Percentiles rank a stretch among this genome's conserved stretches.
phyloP scores from a whole-genome alignment of 2,797 vertebrate species.

The Choloepus didactylus region DNA sequence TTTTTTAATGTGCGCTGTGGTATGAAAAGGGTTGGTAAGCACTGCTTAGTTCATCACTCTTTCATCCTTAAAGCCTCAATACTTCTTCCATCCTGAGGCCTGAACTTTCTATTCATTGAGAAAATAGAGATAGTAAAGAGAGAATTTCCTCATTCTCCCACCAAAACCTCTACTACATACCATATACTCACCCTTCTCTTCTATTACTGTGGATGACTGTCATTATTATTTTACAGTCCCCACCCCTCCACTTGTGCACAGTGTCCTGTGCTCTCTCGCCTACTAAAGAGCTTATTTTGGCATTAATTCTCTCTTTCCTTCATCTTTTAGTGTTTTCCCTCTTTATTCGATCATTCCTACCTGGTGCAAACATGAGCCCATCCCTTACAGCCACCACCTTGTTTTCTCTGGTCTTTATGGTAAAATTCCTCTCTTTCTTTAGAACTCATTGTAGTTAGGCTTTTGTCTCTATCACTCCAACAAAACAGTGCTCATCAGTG shows the following conservation, averaged over 20 bases:
- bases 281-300: not conserved
- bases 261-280: not conserved
- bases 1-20: not conserved
- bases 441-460: not conserved
- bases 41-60: not conserved
- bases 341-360: not conserved
- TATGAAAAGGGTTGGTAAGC: not conserved
- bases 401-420: not conserved
- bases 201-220: not conserved
- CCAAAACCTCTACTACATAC: not conserved
- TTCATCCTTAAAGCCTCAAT: not conserved
- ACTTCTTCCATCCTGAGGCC: not conserved
- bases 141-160: not conserved
- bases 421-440: not conserved
- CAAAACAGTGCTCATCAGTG: not conserved
- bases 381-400: not conserved
- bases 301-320: not conserved
- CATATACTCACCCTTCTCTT: not conserved
- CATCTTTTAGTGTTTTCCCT: not conserved
- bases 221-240: not conserved
- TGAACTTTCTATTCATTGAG: not conserved
- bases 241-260: not conserved
- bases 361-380: not conserved
- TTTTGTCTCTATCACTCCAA: not conserved
- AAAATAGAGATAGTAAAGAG: not conserved